A percentile compares a stretch with the other conserved stretches of the same genome.
phyloP scores from a whole-genome alignment of 2,888 invertebrate genomes.

The Ctenicera cuprea region DNA sequence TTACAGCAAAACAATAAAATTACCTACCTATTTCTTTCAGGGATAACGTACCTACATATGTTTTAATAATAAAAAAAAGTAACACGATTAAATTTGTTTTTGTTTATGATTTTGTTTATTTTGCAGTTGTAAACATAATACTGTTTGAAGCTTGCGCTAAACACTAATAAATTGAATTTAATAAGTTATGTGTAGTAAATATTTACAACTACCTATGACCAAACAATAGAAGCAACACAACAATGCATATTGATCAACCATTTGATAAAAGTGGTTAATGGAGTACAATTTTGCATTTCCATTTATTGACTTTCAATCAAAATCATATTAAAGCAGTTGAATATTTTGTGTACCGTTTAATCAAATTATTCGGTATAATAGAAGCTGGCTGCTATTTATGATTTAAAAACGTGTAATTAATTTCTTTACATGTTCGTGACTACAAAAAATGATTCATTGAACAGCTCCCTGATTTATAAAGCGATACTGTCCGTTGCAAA shows the following conservation, averaged over 20 bases:
- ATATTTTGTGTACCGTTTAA: constrained; percentile 30
- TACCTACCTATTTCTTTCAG: too few relatives aligned
- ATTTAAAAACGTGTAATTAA: constrained; percentile 43
- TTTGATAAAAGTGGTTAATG: background rate
- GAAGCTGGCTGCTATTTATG: constrained; percentile 29
- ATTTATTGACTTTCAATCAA: constrained; percentile 33
- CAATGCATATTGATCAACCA: background rate
- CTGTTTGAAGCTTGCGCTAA: background rate
- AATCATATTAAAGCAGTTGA: constrained; percentile 15
- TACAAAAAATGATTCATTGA: constrained; percentile 46
- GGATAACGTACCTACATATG: too few relatives aligned
- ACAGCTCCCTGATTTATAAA: constrained; percentile 37
- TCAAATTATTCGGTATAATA: constrained; percentile 36
- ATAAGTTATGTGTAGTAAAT: background rate
- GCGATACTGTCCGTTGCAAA: constrained; percentile 35
- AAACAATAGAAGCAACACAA: constrained; percentile 3
- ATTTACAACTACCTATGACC: background rate
- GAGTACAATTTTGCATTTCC: constrained; percentile 11
- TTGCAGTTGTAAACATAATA: background rate
- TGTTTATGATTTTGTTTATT: too few relatives aligned
- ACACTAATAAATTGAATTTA: background rate
- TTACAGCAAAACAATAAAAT: too few relatives aligned
- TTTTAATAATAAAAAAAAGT: too few relatives aligned
- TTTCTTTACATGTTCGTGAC: constrained; percentile 47
- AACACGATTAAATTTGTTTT: too few relatives aligned